phyloP scores from a whole-genome alignment of 2,888 invertebrate genomes.

The Chymomyza fuscimana region DNA sequence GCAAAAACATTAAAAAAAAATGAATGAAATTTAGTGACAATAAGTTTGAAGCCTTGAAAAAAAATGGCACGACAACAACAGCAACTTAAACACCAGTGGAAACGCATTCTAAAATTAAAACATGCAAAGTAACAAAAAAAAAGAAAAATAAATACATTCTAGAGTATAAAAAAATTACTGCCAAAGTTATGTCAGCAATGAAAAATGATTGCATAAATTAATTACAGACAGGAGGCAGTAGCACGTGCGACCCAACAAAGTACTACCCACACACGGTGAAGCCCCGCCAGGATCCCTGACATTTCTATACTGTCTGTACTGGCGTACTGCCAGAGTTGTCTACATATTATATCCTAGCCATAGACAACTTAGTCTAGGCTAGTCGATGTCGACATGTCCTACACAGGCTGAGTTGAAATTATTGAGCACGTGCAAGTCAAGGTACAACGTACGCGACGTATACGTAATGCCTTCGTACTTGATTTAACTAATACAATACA shows the following conservation, averaged over 20 bases:
- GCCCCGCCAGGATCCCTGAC: neutral
- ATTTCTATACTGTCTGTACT: neutral
- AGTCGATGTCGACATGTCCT: neutral
- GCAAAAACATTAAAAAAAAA: slow-evolving; percentile 18
- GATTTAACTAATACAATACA: slow-evolving; percentile 45
- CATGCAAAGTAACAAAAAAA: slow-evolving; percentile 36
- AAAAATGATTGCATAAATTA: slow-evolving; percentile 74
- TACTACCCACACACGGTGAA: slow-evolving; percentile 41
- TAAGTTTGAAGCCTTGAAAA: slow-evolving; percentile 12
- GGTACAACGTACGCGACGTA: slow-evolving; percentile 34
- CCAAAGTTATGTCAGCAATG: slow-evolving; percentile 65
- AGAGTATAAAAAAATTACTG: neutral
- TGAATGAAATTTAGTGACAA: slow-evolving; percentile 37
- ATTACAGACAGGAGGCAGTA: slow-evolving; percentile 41
- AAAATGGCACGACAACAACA: slow-evolving; percentile 27
- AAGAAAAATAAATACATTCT: neutral
- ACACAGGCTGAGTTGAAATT: slow-evolving; percentile 34
- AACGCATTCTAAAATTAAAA: slow-evolving; percentile 55
- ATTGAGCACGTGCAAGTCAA: slow-evolving; percentile 57
- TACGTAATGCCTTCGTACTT: slow-evolving; percentile 45
- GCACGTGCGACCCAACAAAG: slow-evolving; percentile 19
- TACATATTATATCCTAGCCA: slow-evolving; percentile 23
- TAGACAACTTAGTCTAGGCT: neutral
- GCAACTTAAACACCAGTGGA: neutral
- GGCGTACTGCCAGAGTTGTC: slow-evolving; percentile 8